Percentiles rank a stretch among this genome's conserved stretches.
phyloP scores from a whole-genome alignment of 1,140 invertebrate species.

The Trichonephila clavipes region DNA sequence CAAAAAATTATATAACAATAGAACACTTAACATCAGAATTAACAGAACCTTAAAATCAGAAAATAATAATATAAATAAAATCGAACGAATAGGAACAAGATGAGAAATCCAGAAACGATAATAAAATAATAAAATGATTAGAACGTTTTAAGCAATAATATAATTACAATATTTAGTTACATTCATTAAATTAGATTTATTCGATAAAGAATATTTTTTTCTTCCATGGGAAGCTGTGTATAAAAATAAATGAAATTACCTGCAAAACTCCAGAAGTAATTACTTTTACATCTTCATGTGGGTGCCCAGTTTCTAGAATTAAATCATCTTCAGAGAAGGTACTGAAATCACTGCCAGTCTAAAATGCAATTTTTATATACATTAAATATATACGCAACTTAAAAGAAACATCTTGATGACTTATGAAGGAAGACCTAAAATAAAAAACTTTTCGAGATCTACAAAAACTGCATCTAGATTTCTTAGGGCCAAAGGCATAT shows the following conservation, averaged over 20 bases:
- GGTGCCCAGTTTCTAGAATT: not conserved
- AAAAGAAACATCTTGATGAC: not conserved
- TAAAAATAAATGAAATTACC: not conserved
- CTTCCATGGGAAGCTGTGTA: not conserved
- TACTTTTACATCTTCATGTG: not conserved
- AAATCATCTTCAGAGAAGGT: not conserved
- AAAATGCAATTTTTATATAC: not conserved
- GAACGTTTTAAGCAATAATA: not conserved
- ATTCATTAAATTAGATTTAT: not conserved
- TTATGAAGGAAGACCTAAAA: not conserved
- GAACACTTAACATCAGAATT: too few relatives aligned
- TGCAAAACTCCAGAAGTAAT: constrained; percentile 7
- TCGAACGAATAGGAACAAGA: too few relatives aligned
- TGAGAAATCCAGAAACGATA: not conserved
- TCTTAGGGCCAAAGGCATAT: too few relatives aligned
- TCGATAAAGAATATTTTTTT: not conserved
- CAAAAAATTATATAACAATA: too few relatives aligned
- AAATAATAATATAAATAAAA: not conserved
- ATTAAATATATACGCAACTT: not conserved
- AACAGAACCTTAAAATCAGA: too few relatives aligned
- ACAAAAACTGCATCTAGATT: too few relatives aligned
- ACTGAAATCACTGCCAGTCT: not conserved
- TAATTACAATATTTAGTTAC: not conserved
- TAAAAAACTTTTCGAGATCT: too few relatives aligned
- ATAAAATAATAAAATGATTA: not conserved